Conservation (phyloP, 2,888 invertebrate genomes). For the Melolontha melolontha region DNA sequence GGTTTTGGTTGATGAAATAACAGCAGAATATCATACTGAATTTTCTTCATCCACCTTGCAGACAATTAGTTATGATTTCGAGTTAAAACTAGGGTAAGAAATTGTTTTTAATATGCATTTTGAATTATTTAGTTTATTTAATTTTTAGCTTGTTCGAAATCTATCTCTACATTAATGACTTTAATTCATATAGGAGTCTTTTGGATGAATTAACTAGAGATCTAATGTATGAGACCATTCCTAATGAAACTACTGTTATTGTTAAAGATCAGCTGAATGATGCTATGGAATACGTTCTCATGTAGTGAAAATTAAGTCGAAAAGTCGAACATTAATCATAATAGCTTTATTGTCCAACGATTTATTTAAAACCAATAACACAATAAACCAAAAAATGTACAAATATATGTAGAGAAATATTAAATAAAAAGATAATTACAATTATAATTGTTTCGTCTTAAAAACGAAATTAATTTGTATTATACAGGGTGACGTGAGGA, state of each 20-base stretch:
- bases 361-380: too few species aligned
- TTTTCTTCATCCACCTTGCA: neutral
- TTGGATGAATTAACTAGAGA: neutral
- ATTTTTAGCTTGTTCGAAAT: neutral
- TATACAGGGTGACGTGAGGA: too few species aligned
- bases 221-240: neutral
- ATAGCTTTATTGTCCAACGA: too few species aligned
- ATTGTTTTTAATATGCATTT: neutral
- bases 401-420: too few species aligned
- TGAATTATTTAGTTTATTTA: neutral
- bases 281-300: neutral
- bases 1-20: neutral
- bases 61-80: neutral
- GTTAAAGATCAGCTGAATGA: neutral
- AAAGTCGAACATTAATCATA: too few species aligned
- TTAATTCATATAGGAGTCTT: neutral
- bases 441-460: too few species aligned
- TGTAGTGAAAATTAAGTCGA: neutral
- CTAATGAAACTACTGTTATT: neutral
- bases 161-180: neutral
- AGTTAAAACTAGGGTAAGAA: conserved; percentile 4
- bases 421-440: too few species aligned
- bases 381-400: too few species aligned
- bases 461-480: too few species aligned
- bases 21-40: neutral